These are phyloP conservation scores for Lampris incognitus DNA, from an alignment of 2,113 vertebrate species.

Conservation along the genomic window DNA sequence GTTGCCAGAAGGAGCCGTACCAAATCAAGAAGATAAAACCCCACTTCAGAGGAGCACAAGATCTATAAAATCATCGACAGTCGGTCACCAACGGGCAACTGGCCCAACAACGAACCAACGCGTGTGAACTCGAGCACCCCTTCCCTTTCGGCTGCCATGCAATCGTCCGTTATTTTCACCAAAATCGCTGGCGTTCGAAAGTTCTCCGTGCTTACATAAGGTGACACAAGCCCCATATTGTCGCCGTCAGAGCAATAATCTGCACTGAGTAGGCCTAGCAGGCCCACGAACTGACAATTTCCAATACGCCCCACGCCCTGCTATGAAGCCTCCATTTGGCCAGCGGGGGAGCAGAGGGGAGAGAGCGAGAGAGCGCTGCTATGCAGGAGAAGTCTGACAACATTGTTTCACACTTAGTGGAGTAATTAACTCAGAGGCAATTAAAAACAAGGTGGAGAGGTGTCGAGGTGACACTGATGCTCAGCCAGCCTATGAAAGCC, in stretches of 20 bases:
- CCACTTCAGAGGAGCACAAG: background rate
- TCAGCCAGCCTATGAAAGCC: constrained; percentile 62
- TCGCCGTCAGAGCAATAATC: constrained; percentile 7
- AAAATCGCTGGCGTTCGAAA: background rate
- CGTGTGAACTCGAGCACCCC: constrained; percentile 4
- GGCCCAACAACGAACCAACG: background rate
- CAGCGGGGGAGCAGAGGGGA: constrained; percentile 66
- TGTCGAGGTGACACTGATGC: constrained; percentile 73
- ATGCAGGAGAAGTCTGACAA: constrained; percentile 78
- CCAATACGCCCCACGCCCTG: constrained; percentile 49
- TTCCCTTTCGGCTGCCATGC: background rate
- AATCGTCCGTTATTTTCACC: background rate
- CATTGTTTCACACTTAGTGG: constrained; percentile 81
- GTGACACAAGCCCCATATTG: constrained; percentile 4
- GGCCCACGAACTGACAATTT: constrained; percentile 40
- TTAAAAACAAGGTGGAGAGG: constrained; percentile 80
- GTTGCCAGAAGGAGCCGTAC: constrained; percentile 33
- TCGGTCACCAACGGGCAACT: background rate
- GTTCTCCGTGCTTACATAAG: background rate
- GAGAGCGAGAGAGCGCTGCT: constrained; percentile 52
- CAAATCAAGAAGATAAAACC: constrained; percentile 37
- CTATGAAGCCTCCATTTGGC: constrained; percentile 66
- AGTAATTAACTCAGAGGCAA: constrained; percentile 83
- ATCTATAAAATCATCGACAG: constrained; percentile 13
- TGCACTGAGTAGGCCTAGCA: background rate